These are phyloP conservation scores for Ecdyonurus torrentis DNA, from an alignment of 2,888 invertebrate genomes.

Conservation along the genomic window DNA sequence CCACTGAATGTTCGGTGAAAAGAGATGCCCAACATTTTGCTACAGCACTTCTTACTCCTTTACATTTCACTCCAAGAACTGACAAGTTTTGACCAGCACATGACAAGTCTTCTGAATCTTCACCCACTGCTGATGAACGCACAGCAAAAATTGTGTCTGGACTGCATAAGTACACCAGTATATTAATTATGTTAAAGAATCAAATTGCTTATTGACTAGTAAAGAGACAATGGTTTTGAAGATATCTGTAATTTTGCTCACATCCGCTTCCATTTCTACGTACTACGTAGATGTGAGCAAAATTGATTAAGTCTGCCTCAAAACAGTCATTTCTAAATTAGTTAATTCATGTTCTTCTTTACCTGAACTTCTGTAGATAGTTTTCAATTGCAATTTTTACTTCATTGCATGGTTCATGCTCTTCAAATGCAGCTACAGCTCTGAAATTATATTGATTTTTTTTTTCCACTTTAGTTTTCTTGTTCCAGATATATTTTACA, in stretches of 20 bases:
- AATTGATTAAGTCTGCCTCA: too few relatives aligned
- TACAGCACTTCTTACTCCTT: conserved; percentile 38
- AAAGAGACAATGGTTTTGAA: too few relatives aligned
- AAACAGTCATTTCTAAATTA: too few relatives aligned
- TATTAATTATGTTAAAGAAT: too few relatives aligned
- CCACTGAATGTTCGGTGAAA: conserved; percentile 55
- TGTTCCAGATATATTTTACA: background rate
- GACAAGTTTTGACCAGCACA: conserved; percentile 76
- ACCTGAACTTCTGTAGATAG: background rate
- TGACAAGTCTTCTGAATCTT: conserved; percentile 63
- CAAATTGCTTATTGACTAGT: too few relatives aligned
- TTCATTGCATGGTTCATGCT: conserved; percentile 5
- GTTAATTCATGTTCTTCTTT: too few relatives aligned
- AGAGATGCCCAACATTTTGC: conserved; percentile 69
- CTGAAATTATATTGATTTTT: conserved; percentile 22
- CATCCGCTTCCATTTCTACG: too few relatives aligned
- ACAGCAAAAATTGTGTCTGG: conserved; percentile 36
- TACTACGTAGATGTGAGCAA: too few relatives aligned
- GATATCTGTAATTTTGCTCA: too few relatives aligned
- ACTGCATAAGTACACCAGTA: background rate
- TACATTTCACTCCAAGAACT: conserved; percentile 40
- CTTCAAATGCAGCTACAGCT: conserved; percentile 27
- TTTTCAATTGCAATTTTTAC: background rate
- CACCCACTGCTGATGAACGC: conserved; percentile 53
- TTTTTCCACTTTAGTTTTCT: conserved; percentile 6